Evolutionary conservation across 2,888 invertebrate genomes (phyloP).

Genomic region (Xylota sylvarum): DNA sequence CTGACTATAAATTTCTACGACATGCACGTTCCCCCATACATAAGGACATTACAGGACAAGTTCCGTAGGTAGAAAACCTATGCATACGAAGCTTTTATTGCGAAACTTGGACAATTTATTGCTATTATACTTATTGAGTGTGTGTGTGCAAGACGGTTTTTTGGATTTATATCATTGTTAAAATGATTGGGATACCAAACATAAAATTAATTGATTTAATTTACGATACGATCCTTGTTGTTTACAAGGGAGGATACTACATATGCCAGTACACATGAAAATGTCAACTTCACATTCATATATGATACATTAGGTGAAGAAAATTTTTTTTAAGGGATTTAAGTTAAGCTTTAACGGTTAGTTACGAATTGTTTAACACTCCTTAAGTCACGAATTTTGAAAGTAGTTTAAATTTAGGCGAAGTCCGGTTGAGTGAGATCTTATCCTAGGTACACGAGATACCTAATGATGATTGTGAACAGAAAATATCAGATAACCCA

Average conservation of each 20-base stretch:
- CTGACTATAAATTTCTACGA: constrained; percentile 68
- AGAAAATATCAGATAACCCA: too few relatives aligned
- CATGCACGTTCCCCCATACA: constrained; percentile 18
- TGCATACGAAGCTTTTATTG: constrained; percentile 58
- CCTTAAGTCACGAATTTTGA: too few relatives aligned
- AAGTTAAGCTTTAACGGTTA: too few relatives aligned
- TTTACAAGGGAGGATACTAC: background rate
- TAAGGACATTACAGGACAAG: background rate
- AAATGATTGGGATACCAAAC: constrained; percentile 40
- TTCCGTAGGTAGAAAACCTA: constrained; percentile 5
- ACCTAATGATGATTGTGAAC: too few relatives aligned
- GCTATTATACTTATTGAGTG: constrained; percentile 61
- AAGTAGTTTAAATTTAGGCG: too few relatives aligned
- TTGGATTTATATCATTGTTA: constrained; percentile 61
- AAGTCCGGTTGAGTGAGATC: too few relatives aligned
- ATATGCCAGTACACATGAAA: background rate
- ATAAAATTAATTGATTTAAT: constrained; percentile 59
- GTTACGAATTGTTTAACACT: too few relatives aligned
- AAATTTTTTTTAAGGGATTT: background rate
- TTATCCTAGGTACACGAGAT: too few relatives aligned
- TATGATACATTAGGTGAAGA: background rate
- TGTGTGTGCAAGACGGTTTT: constrained; percentile 26
- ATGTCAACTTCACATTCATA: background rate
- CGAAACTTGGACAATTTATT: constrained; percentile 62
- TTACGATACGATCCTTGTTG: background rate